Evolutionary conservation across 2,888 invertebrate species (phyloP).

Genomic region (Andrena dorsata): DNA sequence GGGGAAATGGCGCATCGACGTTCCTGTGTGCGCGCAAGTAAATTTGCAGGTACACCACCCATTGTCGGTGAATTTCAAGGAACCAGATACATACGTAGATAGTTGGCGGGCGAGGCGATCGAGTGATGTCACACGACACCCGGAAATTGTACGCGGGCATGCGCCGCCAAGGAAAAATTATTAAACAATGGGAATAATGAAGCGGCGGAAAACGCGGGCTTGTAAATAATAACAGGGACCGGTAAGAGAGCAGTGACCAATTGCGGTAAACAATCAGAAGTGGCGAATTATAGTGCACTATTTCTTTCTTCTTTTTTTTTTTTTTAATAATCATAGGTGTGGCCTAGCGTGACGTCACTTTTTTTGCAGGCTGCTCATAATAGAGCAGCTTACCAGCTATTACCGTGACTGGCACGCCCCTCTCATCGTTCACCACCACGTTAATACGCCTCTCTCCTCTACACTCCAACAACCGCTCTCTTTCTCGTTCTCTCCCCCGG

Average conservation of each 20-base stretch:
- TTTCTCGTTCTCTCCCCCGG: slow-evolving; percentile 1
- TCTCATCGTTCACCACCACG: slow-evolving; percentile 78
- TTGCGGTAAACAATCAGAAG: slow-evolving; percentile 75
- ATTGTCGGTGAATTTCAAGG: background rate
- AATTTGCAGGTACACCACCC: background rate
- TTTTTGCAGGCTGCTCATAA: slow-evolving; percentile 74
- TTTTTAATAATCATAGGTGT: slow-evolving; percentile 73
- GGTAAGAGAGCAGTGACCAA: slow-evolving; percentile 51
- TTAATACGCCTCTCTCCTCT: slow-evolving; percentile 57
- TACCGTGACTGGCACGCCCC: slow-evolving; percentile 74
- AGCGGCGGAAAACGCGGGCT: slow-evolving; percentile 58
- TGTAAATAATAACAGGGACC: slow-evolving; percentile 76
- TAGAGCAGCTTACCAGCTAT: slow-evolving; percentile 77
- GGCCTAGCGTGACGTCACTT: slow-evolving; percentile 75
- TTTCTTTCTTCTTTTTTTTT: slow-evolving; percentile 29
- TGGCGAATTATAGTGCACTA: slow-evolving; percentile 59
- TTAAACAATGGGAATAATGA: slow-evolving; percentile 56
- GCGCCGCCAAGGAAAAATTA: slow-evolving; percentile 49
- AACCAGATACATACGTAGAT: background rate
- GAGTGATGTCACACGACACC: background rate
- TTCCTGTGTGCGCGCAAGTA: background rate
- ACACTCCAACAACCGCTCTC: slow-evolving; percentile 16
- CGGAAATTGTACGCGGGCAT: slow-evolving; percentile 32
- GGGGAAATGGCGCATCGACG: background rate
- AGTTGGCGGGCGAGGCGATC: background rate